Conservation (phyloP, 2,113 vertebrate genomes). For the Sander lucioperca region DNA sequence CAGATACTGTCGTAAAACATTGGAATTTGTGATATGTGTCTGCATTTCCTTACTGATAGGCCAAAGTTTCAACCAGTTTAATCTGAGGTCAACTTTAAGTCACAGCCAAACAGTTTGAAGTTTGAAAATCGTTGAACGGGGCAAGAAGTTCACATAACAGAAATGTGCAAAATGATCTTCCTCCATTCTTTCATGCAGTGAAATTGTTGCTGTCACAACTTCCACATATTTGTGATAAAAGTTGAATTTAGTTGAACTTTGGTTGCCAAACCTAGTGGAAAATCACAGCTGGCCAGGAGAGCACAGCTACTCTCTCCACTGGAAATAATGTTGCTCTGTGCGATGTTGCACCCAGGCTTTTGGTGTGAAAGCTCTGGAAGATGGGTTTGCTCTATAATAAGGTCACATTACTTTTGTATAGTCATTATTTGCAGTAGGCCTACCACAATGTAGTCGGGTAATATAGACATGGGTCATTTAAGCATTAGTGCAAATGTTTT, state of each 20-base stretch:
- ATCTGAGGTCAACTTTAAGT: neutral
- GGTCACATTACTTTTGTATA: slow-evolving; percentile 10
- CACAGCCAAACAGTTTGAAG: neutral
- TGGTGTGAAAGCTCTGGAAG: neutral
- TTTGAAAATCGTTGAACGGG: neutral
- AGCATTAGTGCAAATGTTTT: neutral
- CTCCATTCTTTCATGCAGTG: neutral
- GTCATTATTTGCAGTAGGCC: slow-evolving; percentile 13
- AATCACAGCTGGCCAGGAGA: neutral
- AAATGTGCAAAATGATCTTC: neutral
- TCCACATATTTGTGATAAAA: neutral
- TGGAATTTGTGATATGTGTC: too few relatives aligned
- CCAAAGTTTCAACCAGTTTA: neutral
- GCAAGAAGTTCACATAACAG: neutral
- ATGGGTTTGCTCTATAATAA: neutral
- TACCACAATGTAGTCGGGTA: slow-evolving; percentile 13
- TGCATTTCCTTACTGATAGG: neutral
- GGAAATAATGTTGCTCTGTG: neutral
- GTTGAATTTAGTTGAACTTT: neutral
- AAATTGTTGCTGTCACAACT: neutral
- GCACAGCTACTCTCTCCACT: neutral
- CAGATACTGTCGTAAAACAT: too few relatives aligned
- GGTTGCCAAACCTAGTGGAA: neutral
- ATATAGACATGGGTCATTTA: neutral
- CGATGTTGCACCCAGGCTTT: neutral